Conservation (phyloP, 2,888 invertebrate genomes). For the Tetranychus truncatus region DNA sequence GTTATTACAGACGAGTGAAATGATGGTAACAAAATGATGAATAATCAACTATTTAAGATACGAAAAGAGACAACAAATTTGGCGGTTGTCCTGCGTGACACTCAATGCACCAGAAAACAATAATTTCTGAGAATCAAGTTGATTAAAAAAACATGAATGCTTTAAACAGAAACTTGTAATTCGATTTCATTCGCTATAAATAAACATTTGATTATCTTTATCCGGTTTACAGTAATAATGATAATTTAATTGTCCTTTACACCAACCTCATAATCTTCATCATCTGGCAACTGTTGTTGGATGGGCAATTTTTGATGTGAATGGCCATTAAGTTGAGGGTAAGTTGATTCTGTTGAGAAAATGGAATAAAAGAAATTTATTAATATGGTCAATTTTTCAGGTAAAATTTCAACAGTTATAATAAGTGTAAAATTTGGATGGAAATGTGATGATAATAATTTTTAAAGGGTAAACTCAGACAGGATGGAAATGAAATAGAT, state of each 20-base stretch:
- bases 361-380: not conserved
- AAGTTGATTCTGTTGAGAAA: not conserved
- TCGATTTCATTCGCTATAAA: not conserved
- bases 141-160: not conserved
- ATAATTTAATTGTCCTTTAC: not conserved
- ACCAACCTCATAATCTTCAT: conserved; percentile 1
- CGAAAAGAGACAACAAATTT: not conserved
- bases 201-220: not conserved
- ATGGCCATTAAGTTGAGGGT: not conserved
- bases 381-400: no score
- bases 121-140: not conserved
- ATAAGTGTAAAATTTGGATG: no score
- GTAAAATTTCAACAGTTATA: no score
- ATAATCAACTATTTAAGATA: no score
- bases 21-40: no score
- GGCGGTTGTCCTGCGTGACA: not conserved
- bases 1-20: no score
- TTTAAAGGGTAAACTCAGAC: not conserved
- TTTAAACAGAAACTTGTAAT: not conserved
- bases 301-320: not conserved
- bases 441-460: not conserved
- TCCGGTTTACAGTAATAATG: not conserved
- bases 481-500: not conserved
- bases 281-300: not conserved
- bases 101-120: not conserved